Conservation (phyloP, 2,888 invertebrate genomes). For the Melieria picta region DNA sequence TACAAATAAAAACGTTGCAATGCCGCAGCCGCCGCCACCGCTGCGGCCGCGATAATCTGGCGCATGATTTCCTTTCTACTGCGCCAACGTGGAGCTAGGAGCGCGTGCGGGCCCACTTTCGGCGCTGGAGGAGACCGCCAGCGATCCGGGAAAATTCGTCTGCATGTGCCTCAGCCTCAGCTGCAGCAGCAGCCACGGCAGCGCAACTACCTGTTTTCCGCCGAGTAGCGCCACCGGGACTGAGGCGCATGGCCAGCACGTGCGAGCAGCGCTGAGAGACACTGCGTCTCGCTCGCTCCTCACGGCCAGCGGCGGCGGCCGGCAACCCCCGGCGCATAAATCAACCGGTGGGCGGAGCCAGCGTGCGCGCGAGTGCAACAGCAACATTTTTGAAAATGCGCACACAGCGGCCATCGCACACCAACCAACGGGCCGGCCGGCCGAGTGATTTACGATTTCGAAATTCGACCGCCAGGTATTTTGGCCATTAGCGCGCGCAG, state of each 20-base stretch:
- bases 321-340: constrained; percentile 55
- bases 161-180: no score
- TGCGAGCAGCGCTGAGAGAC: constrained; percentile 21
- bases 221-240: constrained; percentile 26
- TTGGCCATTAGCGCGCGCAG: background rate
- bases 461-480: constrained; percentile 41
- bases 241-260: constrained; percentile 24
- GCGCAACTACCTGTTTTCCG: constrained; percentile 44
- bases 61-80: constrained; percentile 45
- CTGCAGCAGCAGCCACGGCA: no score
- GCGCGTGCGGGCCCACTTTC: no score
- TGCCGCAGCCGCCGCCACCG: constrained; percentile 31
- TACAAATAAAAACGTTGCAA: constrained; percentile 58
- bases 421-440: constrained; percentile 21
- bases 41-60: constrained; percentile 17
- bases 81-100: no score
- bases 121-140: no score
- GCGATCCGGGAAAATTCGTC: no score
- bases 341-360: constrained; percentile 56
- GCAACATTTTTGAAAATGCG: constrained; percentile 46
- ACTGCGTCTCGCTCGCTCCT: constrained; percentile 25
- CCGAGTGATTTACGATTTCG: constrained; percentile 59
- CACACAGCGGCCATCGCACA: constrained; percentile 26
- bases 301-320: constrained; percentile 49
- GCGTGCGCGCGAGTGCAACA: constrained; percentile 37